Evolutionary conservation across 1,140 invertebrate species (phyloP).

Genomic region (Stratiolaelaps scimitus): DNA sequence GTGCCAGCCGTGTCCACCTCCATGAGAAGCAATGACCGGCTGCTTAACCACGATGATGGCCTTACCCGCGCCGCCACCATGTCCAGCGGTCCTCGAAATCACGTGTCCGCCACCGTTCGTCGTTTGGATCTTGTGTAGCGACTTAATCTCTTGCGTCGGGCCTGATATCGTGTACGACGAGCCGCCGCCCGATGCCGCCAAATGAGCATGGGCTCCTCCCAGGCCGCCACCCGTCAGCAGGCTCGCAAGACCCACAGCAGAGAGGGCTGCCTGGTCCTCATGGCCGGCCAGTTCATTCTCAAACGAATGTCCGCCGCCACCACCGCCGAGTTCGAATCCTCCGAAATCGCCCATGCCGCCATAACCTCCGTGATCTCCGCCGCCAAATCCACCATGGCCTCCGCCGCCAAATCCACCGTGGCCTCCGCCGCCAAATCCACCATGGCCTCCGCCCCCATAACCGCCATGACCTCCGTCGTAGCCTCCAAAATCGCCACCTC

Average conservation of each 20-base stretch:
- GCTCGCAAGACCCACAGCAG: slow-evolving; percentile 11
- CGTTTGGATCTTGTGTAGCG: slow-evolving; percentile 10
- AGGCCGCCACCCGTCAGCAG: neutral
- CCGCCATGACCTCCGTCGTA: neutral
- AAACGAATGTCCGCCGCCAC: neutral
- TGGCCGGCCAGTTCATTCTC: neutral
- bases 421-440: neutral
- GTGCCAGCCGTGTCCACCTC: too few species aligned
- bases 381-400: neutral
- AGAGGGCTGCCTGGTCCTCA: slow-evolving; percentile 11
- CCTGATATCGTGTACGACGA: slow-evolving; percentile 21
- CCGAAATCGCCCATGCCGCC: neutral
- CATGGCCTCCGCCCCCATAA: neutral
- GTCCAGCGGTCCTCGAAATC: neutral
- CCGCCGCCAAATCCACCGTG: neutral
- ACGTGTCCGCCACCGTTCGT: slow-evolving; percentile 6
- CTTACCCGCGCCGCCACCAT: too few species aligned
- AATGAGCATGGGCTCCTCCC: neutral
- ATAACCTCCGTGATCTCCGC: neutral
- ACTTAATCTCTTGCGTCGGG: slow-evolving; percentile 19
- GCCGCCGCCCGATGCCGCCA: neutral
- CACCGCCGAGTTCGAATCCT: slow-evolving; percentile 3
- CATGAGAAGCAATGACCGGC: too few species aligned
- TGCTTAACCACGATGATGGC: too few species aligned
- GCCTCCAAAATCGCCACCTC: neutral